Evolutionary conservation across 2,113 vertebrate species (phyloP).

Genomic region (Hystrix cristata): DNA sequence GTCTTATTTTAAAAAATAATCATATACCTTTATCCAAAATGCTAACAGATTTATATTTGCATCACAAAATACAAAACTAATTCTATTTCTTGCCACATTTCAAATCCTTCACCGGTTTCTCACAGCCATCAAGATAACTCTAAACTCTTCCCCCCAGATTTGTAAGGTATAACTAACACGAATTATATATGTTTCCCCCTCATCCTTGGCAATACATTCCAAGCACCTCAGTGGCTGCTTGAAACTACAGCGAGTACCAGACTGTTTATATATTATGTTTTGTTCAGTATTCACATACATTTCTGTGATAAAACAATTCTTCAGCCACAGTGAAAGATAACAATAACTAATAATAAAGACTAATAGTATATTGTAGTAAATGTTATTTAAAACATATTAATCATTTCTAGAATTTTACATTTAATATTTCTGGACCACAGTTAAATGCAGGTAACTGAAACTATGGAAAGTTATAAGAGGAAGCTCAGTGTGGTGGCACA

Average conservation of each 20-base stretch:
- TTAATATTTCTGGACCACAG: neutral
- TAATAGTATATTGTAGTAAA: neutral
- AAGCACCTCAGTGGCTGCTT: neutral
- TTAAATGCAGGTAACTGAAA: neutral
- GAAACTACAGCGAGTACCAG: neutral
- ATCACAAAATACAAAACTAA: slow-evolving; percentile 14
- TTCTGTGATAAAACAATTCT: neutral
- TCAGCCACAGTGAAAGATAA: neutral
- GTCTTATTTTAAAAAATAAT: slow-evolving; percentile 6
- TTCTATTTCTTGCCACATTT: neutral
- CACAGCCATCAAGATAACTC: neutral
- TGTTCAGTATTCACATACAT: neutral
- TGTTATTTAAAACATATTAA: neutral
- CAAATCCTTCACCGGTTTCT: neutral
- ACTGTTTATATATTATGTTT: neutral
- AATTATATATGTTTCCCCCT: neutral
- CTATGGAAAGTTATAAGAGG: neutral
- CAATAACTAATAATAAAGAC: neutral
- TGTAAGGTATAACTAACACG: neutral
- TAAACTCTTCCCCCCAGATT: neutral
- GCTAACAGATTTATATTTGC: neutral
- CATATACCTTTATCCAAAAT: neutral
- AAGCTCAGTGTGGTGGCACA: neutral
- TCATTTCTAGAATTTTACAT: neutral
- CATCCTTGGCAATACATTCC: neutral